phyloP scores from a whole-genome alignment of 2,113 vertebrate species.

The Egretta garzetta region DNA sequence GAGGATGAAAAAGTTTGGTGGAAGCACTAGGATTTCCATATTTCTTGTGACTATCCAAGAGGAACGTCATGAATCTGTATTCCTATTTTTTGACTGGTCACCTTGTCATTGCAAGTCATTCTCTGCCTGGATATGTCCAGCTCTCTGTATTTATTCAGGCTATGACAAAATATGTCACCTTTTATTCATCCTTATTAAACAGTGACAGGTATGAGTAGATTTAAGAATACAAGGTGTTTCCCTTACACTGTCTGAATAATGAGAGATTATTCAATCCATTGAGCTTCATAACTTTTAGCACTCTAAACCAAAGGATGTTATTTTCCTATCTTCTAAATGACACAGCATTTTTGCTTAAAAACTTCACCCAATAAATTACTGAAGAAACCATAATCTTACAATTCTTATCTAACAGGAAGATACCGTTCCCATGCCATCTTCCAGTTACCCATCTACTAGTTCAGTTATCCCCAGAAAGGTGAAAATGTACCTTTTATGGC shows the following conservation, averaged over 20 bases:
- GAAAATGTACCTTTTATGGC: neutral
- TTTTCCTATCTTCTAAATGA: neutral
- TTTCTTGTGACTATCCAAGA: neutral
- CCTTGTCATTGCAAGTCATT: neutral
- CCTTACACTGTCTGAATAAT: neutral
- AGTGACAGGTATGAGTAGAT: neutral
- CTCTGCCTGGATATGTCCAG: neutral
- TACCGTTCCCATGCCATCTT: accelerated
- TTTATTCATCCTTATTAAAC: neutral
- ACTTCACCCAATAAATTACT: neutral
- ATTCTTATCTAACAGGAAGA: neutral
- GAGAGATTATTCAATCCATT: neutral
- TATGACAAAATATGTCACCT: neutral
- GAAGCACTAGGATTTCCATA: neutral
- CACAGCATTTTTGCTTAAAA: neutral
- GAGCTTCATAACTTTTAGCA: neutral
- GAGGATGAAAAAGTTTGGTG: neutral
- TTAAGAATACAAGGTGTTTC: neutral
- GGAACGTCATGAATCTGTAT: neutral
- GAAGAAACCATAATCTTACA: neutral
- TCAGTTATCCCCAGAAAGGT: neutral
- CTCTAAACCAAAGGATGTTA: neutral
- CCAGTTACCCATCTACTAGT: neutral
- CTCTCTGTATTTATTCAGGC: neutral
- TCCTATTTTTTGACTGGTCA: neutral